Percentiles rank a stretch among this genome's conserved stretches.
These are phyloP conservation scores for Lagothrix lagotricha DNA, from an alignment of 2,797 vertebrate genomes.

Conservation along the genomic window DNA sequence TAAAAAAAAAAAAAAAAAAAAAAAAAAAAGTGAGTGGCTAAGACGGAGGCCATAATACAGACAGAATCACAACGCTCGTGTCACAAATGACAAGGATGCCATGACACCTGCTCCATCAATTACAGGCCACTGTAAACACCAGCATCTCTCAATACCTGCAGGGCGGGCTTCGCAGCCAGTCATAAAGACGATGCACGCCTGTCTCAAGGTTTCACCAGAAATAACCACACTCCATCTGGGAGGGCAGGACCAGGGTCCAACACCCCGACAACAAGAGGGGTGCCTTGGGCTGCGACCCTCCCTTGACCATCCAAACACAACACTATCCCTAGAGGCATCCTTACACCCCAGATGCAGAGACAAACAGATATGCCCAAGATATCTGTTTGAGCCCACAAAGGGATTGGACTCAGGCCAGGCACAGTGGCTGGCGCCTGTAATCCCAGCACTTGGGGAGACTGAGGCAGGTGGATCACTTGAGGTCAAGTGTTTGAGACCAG, in stretches of 20 bases:
- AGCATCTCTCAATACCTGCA: neutral
- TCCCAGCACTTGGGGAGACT: neutral
- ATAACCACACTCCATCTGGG: neutral
- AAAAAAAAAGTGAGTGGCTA: neutral
- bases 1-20: no score
- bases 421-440: neutral
- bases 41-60: neutral
- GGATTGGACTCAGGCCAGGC: neutral
- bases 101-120: neutral
- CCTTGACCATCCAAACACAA: neutral
- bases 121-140: neutral
- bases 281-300: neutral
- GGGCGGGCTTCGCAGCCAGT: neutral
- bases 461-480: neutral
- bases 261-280: neutral
- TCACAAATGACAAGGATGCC: neutral
- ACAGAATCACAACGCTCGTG: rapidly evolving
- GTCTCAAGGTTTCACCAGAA: neutral
- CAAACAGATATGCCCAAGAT: no score
- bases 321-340: neutral
- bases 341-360: neutral
- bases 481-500: neutral
- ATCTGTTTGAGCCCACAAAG: no score
- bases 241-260: neutral
- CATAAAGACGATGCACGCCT: neutral